A percentile compares a stretch with the other conserved stretches of the same genome.
phyloP scores from a whole-genome alignment of 2,888 invertebrate species.

The Heliconius sara region DNA sequence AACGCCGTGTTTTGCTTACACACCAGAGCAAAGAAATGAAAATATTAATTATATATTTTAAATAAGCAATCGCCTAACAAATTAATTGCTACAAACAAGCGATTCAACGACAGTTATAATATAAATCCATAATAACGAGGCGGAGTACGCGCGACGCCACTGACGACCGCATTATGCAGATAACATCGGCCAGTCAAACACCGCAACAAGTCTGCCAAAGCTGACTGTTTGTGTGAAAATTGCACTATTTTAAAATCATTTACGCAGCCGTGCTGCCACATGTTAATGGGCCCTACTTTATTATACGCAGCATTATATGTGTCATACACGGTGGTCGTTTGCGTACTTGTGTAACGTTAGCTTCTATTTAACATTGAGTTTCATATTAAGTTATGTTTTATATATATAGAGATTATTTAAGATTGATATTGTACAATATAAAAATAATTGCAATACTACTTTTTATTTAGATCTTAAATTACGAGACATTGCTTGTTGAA shows the following conservation, averaged over 20 bases:
- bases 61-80: conserved; percentile 54
- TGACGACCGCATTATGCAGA: conserved; percentile 79
- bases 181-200: conserved; percentile 74
- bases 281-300: background rate
- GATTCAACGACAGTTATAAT: conserved; percentile 69
- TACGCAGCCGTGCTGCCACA: conserved; percentile 23
- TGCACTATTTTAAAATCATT: conserved; percentile 39
- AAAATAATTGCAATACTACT: too few species aligned
- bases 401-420: background rate
- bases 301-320: background rate
- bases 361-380: background rate
- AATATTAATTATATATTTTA: conserved; percentile 7
- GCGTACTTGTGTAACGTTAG: background rate
- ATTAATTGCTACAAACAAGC: conserved; percentile 67
- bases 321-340: background rate
- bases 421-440: too few species aligned
- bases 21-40: too few species aligned
- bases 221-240: conserved; percentile 54
- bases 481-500: too few species aligned
- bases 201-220: conserved; percentile 79
- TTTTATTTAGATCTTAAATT: too few species aligned
- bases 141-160: conserved; percentile 63
- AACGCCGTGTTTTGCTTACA: too few species aligned
- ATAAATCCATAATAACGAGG: conserved; percentile 75
- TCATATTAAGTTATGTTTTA: background rate